Evolutionary conservation across 2,888 invertebrate genomes (phyloP).

Genomic region (Aspidiotus rigidus): DNA sequence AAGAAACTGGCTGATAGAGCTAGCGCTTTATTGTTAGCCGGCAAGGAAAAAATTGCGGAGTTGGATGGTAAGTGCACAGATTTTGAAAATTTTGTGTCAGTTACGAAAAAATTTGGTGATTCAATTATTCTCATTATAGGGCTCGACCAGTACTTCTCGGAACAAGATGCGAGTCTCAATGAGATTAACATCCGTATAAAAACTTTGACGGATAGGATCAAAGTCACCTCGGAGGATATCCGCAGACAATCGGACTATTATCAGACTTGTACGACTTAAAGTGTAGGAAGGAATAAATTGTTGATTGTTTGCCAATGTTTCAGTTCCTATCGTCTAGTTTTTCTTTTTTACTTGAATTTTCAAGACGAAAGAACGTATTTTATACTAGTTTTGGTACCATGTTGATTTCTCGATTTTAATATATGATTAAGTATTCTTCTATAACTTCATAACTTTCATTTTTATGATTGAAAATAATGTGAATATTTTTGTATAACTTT

Average conservation of each 20-base stretch:
- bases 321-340: too few relatives aligned
- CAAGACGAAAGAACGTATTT: too few relatives aligned
- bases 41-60: slow-evolving; percentile 62
- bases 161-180: slow-evolving; percentile 54
- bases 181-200: slow-evolving; percentile 54
- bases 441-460: too few relatives aligned
- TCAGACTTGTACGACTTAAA: slow-evolving; percentile 47
- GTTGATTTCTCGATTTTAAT: too few relatives aligned
- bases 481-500: too few relatives aligned
- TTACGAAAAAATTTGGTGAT: slow-evolving; percentile 16
- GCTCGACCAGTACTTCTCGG: slow-evolving; percentile 59
- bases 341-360: too few relatives aligned
- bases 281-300: too few relatives aligned
- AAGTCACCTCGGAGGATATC: slow-evolving; percentile 52
- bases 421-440: too few relatives aligned
- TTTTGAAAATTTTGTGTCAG: neutral
- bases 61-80: slow-evolving; percentile 42
- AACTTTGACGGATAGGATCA: slow-evolving; percentile 54
- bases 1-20: slow-evolving; percentile 69
- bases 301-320: too few relatives aligned
- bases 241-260: slow-evolving; percentile 54
- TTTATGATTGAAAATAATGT: too few relatives aligned
- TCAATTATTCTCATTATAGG: slow-evolving; percentile 41
- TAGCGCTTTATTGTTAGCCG: slow-evolving; percentile 69
- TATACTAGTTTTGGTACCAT: too few relatives aligned